Base-by-base conservation (phyloP, 2,797 vertebrate species). In the Chloroceryle inda region DNA sequence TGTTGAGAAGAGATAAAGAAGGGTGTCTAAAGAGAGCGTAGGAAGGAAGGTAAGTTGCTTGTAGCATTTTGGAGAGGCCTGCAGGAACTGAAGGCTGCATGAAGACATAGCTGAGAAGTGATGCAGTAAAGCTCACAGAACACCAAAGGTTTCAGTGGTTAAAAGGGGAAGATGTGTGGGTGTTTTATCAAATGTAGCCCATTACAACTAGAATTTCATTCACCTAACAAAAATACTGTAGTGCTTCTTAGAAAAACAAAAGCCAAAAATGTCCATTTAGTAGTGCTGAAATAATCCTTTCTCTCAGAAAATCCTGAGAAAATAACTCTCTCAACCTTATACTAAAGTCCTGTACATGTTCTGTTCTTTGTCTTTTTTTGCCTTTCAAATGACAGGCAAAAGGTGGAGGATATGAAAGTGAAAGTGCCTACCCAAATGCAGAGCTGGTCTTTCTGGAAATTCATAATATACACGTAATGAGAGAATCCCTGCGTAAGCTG, bases 401-500 rank as follows among this genome's bases (percentile, higher is more conserved):
- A 97, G 99, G 99, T 26, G 99, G 99, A 47, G 99, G 99, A 3
- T 99, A 98, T 55, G 99, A 99, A 95, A 99, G 98, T 58, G 99
- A 99, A 97, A 98, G 97, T 66, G 98, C 99, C 96, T 99, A 99
- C 89, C 98, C 98, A 37, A 99, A 99, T 1, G 99, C 98, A 11
- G 99, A 99, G 84, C 97, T 99, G 23, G 98, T 98, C 73, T 99
- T 99, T 84, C 96, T 99, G 96, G 99, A 99, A 75, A 99, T 99
- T 59, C 99, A 99, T 23, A 99, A 99, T 87, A 99, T 99, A 37
- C 99, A 99, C 0, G 99, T 99, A 50, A 99, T 99, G 98, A 98
- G 99, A 58, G 99, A 99, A 94, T 99, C 99, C 14, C 97, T 99
- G 68, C 98, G 99, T 35, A 99, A 99, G 91, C 97, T 99, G 75